Base-by-base conservation (phyloP, 1,140 invertebrate species). In the Brachionus rubens region DNA sequence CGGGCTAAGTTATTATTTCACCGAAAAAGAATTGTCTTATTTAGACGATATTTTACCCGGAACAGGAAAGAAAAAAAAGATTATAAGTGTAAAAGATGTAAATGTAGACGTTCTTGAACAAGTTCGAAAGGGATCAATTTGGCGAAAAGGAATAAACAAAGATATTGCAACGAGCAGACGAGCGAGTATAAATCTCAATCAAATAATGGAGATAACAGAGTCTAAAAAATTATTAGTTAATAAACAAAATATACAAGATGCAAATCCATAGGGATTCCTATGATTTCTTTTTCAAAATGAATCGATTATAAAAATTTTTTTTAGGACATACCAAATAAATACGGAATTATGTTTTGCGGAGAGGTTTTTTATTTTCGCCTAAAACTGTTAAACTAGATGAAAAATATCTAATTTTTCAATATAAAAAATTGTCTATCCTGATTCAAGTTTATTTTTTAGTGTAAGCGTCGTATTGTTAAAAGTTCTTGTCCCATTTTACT, bases 1-100 rank as follows among this genome's bases (percentile, higher is more conserved):
- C 12, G 19, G 1, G n/a, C 19, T 77, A 3, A 54, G 43, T 46
- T 68, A 77, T 54, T 28, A 65, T 24, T 77, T 77, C 30, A 77
- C 76, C 0, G 16, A 68, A 33, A 52, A 47, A 26, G 76, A 77
- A 54, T 46, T 77, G 14, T 40, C 30, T 19, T 77, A 68, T 68
- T 46, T 77, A 21, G 76, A 77, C 43, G 76, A 77, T 33, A 41
- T 68, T 12, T 46, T 68, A 16, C 76, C 76, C 16, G 76, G 54
- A 56, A 50, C 50, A 50, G 50, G 59, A 65, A 65, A 65, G 59
- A 65, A 65, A 65, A 43, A 41, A 10, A 65, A 43, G 43, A 24
- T 65, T 3, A 9, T 65, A 26, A 65, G 43, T 43, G 40, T 65
- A 5, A 41, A 41, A 19, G 59, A 65, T 3, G 59, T 65, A 43